phyloP scores from a whole-genome alignment of 2,888 invertebrate genomes.

The Exephanes ischioxanthus region DNA sequence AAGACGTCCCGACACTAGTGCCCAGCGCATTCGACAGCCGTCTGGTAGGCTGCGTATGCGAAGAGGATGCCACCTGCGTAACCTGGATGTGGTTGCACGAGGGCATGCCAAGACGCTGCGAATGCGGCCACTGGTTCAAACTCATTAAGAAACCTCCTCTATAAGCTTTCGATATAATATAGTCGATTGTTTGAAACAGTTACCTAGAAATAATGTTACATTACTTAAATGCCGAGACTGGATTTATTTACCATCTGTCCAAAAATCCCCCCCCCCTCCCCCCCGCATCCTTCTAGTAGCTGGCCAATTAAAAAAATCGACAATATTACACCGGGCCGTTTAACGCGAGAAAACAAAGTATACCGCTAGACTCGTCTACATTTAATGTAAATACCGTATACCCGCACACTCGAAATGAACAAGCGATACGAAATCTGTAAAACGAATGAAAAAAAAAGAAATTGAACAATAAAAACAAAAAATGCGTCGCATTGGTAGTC shows the following conservation, averaged over 20 bases:
- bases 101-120: conserved; percentile 95
- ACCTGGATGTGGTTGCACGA: conserved; percentile 98
- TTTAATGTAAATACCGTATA: conserved; percentile 59
- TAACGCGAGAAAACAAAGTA: not conserved
- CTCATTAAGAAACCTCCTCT: conserved; percentile 91
- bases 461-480: not conserved
- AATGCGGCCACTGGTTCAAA: conserved; percentile 99
- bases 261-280: conserved; percentile 11
- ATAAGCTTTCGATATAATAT: conserved; percentile 85
- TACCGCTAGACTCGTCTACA: conserved; percentile 28
- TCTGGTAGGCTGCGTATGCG: conserved; percentile 97
- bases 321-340: not conserved
- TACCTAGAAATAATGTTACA: conserved; percentile 79
- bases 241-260: conserved; percentile 70
- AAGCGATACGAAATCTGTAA: conserved; percentile 7
- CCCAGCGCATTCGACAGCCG: conserved; percentile 96
- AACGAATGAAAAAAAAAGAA: conserved; percentile 18
- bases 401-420: conserved; percentile 40
- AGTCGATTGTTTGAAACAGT: conserved; percentile 79
- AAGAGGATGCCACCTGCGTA: conserved; percentile 95
- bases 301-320: conserved; percentile 21
- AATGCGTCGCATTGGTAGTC: not conserved
- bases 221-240: conserved; percentile 73
- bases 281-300: conserved; percentile 46
- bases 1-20: conserved; percentile 94